Base-by-base conservation (phyloP, 1,140 invertebrate genomes). In the Pogonomyrmex barbatus region DNA sequence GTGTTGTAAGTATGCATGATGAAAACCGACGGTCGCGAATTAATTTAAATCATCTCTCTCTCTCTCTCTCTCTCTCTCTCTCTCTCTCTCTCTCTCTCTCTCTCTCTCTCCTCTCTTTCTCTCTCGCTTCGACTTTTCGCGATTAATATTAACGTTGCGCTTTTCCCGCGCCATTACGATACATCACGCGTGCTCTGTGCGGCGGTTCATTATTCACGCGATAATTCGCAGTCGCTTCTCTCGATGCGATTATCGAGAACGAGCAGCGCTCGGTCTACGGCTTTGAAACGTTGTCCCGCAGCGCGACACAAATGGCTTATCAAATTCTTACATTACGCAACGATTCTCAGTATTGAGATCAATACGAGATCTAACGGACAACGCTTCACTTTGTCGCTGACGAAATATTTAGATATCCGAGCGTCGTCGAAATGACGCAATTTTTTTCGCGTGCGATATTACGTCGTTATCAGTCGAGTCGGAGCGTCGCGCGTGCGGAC, bases 1-100 rank as follows among this genome's bases (percentile, higher is more conserved):
- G 79, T 83, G 79, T 83, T 83, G 56, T 83, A 83, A 83, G 79
- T 75, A 47, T 30, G 68, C 42, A 30, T 62, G 68, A 83, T 83
- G 79, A 58, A 47, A 60, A 68, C 62, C 60, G 77, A 79, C 60
- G 52, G 63, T 39, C 42, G 24, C 24, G 45, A 60, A 60, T 83
- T 73, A 73, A 83, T 83, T 83, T 73, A 36, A 78, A 75, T 83
- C 42, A 33, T 71, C 45, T 24, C 42, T 24, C 24, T 24, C 24
- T 24, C 24, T 24, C 24, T 24, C 24, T 24, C 24, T 24, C 24
- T 24, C 24, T 24, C 24, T 24, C 24, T 24, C 24, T 24, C 24
- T 24, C 0, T 24, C 24, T 24, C 24, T 24, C 24, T 24, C 24
- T 24, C 24, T 24, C 24, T 24, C 24, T 47, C 24, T 47, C 52